These are phyloP conservation scores for Cryptocheilus praepositus DNA, from an alignment of 2,888 invertebrate species.

Conservation along the genomic window DNA sequence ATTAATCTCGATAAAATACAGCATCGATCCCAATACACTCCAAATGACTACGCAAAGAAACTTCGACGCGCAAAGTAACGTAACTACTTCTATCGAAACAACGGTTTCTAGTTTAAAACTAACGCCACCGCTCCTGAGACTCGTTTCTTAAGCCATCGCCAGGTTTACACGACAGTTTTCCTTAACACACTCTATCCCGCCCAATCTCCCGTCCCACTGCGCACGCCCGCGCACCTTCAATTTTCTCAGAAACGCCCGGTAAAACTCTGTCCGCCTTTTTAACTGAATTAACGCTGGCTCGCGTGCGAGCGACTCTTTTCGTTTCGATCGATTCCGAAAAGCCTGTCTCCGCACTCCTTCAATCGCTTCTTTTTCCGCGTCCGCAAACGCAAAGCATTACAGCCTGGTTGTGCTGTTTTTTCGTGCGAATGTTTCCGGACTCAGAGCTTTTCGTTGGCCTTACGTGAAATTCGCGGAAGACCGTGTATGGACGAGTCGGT, in stretches of 20 bases:
- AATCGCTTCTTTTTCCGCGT: not conserved
- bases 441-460: not conserved
- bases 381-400: not conserved
- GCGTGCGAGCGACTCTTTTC: slow-evolving; percentile 4
- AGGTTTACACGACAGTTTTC: too few relatives aligned
- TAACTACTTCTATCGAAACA: too few relatives aligned
- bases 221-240: slow-evolving; percentile 15
- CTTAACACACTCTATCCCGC: too few relatives aligned
- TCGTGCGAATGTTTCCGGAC: too few relatives aligned
- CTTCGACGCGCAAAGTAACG: too few relatives aligned
- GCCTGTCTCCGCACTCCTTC: not conserved
- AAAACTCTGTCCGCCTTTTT: not conserved
- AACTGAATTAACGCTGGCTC: slow-evolving; percentile 3
- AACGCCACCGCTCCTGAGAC: too few relatives aligned
- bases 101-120: too few relatives aligned
- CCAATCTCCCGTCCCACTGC: not conserved
- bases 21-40: too few relatives aligned
- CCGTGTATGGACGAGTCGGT: not conserved
- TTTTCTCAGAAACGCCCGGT: slow-evolving; percentile 12
- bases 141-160: too few relatives aligned
- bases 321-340: slow-evolving; percentile 1
- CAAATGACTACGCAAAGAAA: too few relatives aligned
- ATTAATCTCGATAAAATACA: too few relatives aligned
- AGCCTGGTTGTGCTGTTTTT: too few relatives aligned
- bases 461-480: not conserved